Base-by-base conservation (phyloP, 64 coral and sea anemone species). In the Stylophora pistillata region DNA sequence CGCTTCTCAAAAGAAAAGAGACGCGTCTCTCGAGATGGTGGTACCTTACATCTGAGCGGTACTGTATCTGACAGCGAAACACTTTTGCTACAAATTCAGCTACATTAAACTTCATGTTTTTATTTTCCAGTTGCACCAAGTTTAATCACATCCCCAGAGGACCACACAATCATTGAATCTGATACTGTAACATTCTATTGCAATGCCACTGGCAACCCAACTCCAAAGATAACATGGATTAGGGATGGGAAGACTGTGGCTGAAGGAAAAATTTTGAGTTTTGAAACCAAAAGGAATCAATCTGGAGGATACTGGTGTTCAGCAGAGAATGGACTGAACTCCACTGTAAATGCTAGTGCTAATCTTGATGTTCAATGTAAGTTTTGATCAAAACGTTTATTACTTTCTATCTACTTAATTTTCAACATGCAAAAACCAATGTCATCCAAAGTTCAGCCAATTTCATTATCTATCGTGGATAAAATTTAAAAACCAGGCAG, bases 251-350 rank as follows among this genome's bases (percentile, higher is more conserved):
- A 87, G 53, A 74, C 34, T 53, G 31, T 87, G 16, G 6, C 10
- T 15, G 9, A 10, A n/a, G 64, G 64, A 9, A 11, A 23, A 12
- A 68, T 25, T 26, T 0, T 68, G 5, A 11, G 5, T 1, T 0
- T 68, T 68, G 64, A 27, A 10, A 11, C n/a, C 64, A 23, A 23
- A 15, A 75, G 5, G 34, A 75, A 23, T 75, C 64, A 56, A 15
- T 72, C 37, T 23, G 33, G 74, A 57, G 68, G 47, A 88, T 77
- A 52, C 71, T 65, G 86, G 74, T 78, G 58, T 65, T 29, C 63
- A 31, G 16, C 73, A 78, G 54, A 76, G 28, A 76, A 74, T 60
- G 41, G 73, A 54, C 47, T 73, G 58, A 68, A 88, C 60, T 27
- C 17, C 41, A 73, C 74, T 27, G 55, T 73, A 28, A 30, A 78